Base-by-base conservation (phyloP, 2,797 vertebrate genomes). In the Neomorphus geoffroyi region DNA sequence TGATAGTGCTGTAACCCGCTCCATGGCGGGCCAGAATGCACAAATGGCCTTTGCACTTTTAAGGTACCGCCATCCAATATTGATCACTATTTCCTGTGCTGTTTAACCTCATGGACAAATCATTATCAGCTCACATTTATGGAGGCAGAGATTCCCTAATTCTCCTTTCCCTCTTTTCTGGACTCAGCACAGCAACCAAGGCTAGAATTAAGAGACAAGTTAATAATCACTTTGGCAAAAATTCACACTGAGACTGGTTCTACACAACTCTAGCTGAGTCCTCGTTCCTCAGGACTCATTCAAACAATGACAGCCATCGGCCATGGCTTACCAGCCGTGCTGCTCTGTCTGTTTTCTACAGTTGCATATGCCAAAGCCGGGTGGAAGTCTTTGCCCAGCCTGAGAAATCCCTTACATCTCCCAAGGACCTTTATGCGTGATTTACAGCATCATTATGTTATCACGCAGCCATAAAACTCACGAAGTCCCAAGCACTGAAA, bases 41-140 rank as follows among this genome's bases (percentile, higher is more conserved):
- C 56, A 94, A 91, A 67, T 96, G 92, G 88, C 95, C 92, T 96
- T 97, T 97, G 93, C 60, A 91, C 92, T 97, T 97, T 86, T 84
- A 90, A 94, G 94, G 78, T 92, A 69, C 54, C 65, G 32, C 91
- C 58, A 78, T 60, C 39, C 64, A 86, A 23, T 91, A 95, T 83
- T 93, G 91, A 95, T 95, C 77, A 66, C 67, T 73, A 71, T 88
- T 90, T 86, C 75, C 26, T 88, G 30, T 61, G 69, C 94, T 96
- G 65, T 93, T 97, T 95, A 94, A 86, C 80, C 96, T 77, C 18
- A 2, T 81, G 71, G 66, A 74, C 72, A 92, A 95, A 75, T 72
- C 87, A 89, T 97, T 97, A 95, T 58, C 83, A 73, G 58, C 57
- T 66, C 46, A 69, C 73, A 57, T 58, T 90, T 71, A 74, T 82